Evolutionary conservation across 2,113 vertebrate genomes (phyloP).

Genomic region (Arvicanthis niloticus): DNA sequence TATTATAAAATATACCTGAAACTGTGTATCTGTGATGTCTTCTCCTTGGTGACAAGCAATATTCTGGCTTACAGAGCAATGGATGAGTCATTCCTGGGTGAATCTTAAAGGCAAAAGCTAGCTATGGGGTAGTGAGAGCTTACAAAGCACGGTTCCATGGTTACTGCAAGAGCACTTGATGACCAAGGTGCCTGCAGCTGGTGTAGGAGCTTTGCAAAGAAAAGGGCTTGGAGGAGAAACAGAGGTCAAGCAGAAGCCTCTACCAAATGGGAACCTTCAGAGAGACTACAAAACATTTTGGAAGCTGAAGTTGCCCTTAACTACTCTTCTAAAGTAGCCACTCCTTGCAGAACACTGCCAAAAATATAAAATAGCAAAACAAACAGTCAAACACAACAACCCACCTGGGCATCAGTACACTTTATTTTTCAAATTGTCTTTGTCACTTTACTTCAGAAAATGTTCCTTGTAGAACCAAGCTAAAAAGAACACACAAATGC

Average conservation of each 20-base stretch:
- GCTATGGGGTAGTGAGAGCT: not conserved
- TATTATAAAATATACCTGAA: conserved; percentile 35
- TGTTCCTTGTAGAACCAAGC: conserved; percentile 6
- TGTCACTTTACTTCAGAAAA: conserved; percentile 21
- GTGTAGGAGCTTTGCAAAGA: conserved; percentile 15
- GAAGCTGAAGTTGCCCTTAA: not conserved
- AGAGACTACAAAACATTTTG: not conserved
- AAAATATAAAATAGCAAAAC: conserved; percentile 18
- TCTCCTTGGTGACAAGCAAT: conserved; percentile 15
- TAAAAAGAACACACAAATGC: not conserved
- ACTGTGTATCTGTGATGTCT: conserved; percentile 28
- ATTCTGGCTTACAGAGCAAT: conserved; percentile 1
- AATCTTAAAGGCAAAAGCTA: conserved; percentile 44
- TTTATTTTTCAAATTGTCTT: conserved; percentile 17
- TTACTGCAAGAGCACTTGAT: conserved; percentile 29
- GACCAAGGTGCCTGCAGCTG: not conserved
- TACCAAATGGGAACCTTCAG: not conserved
- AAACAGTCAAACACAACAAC: not conserved
- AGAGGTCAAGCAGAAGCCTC: not conserved
- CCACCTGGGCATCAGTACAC: not conserved
- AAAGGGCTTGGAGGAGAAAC: not conserved
- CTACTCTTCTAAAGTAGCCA: not conserved
- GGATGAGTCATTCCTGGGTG: conserved; percentile 52
- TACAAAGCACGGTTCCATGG: not conserved
- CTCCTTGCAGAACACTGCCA: not conserved